phyloP scores from a whole-genome alignment of 1,140 invertebrate genomes.

The Megalopta genalis region DNA sequence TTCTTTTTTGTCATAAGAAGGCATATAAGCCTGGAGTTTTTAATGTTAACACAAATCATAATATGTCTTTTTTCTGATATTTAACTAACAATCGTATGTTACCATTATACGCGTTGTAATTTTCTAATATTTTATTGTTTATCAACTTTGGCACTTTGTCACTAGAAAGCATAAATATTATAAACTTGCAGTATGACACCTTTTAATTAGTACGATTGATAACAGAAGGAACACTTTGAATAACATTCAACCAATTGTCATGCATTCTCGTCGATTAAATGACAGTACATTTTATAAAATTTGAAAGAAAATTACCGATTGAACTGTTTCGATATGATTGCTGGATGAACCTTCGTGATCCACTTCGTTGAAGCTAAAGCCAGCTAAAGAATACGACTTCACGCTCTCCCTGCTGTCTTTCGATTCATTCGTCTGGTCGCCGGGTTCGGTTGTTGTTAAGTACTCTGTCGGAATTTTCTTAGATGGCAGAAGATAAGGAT shows the following conservation, averaged over 20 bases:
- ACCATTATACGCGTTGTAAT: too few relatives aligned
- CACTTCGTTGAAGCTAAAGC: constrained; percentile 68
- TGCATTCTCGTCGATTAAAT: not conserved
- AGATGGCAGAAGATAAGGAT: constrained; percentile 81
- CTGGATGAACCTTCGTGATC: constrained; percentile 83
- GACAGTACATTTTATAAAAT: not conserved
- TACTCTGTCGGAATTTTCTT: constrained; percentile 90
- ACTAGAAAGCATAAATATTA: too few relatives aligned
- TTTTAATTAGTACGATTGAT: not conserved
- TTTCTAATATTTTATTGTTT: too few relatives aligned
- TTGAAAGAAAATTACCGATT: constrained; percentile 30
- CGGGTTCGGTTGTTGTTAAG: constrained; percentile 83
- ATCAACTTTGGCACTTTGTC: too few relatives aligned
- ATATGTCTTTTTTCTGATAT: too few relatives aligned
- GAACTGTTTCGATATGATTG: constrained; percentile 51
- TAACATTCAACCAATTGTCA: too few relatives aligned
- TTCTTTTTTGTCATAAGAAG: too few relatives aligned
- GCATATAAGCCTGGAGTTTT: too few relatives aligned
- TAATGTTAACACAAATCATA: too few relatives aligned
- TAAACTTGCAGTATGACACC: too few relatives aligned
- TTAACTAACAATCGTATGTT: too few relatives aligned
- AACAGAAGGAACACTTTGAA: too few relatives aligned
- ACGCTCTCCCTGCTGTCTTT: constrained; percentile 51
- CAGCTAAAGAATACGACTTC: constrained; percentile 53
- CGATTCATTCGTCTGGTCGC: constrained; percentile 52